phyloP scores from a whole-genome alignment of 2,113 vertebrate species.

The Hippocampus guttulatus region DNA sequence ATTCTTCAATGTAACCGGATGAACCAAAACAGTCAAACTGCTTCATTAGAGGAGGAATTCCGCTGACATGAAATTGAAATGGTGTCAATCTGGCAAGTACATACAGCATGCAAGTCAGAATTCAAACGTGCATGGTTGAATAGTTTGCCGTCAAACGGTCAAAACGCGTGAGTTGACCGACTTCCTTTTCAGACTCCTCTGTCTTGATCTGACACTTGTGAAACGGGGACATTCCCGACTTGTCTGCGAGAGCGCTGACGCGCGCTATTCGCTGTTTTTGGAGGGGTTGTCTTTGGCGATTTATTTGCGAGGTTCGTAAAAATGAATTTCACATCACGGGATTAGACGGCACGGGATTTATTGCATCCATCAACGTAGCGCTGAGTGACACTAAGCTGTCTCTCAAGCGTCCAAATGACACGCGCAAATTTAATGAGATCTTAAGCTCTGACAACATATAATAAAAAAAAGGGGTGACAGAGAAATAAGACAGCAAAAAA shows the following conservation, averaged over 20 bases:
- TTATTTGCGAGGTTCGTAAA: constrained; percentile 70
- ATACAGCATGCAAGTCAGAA: neutral
- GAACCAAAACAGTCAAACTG: neutral
- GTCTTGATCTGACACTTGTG: constrained; percentile 59
- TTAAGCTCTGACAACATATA: constrained; percentile 76
- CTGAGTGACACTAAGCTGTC: constrained; percentile 75
- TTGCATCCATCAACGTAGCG: constrained; percentile 68
- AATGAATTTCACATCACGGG: constrained; percentile 76
- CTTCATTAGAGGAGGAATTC: neutral
- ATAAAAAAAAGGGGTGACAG: constrained; percentile 71
- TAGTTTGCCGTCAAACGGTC: neutral
- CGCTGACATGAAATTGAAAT: neutral
- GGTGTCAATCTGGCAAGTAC: neutral
- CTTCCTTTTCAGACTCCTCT: constrained; percentile 34
- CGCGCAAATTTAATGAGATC: constrained; percentile 74
- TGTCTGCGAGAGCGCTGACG: constrained; percentile 59
- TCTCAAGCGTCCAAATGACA: constrained; percentile 75
- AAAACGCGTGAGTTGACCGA: too few species aligned
- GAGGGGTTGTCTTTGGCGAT: constrained; percentile 65
- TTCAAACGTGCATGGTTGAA: neutral
- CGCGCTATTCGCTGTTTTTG: constrained; percentile 62
- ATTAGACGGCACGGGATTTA: constrained; percentile 73
- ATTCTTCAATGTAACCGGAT: neutral
- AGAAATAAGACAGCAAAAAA: constrained; percentile 63
- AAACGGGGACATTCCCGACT: constrained; percentile 53